These are phyloP conservation scores for Vulpes ferrilata DNA, from an alignment of 2,113 vertebrate genomes.

Conservation along the genomic window DNA sequence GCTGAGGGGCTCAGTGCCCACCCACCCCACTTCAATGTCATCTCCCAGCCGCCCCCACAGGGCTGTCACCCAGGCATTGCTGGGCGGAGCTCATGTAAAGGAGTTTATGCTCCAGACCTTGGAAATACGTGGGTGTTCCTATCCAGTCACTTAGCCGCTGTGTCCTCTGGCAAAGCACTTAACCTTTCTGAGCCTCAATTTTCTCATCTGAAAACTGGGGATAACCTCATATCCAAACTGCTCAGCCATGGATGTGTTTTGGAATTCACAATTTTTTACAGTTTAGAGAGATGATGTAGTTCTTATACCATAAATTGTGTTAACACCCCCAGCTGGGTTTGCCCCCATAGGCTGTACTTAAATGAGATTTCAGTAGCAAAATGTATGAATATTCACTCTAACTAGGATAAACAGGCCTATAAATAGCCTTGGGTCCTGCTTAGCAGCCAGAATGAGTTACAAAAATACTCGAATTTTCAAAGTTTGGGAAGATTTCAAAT, in stretches of 20 bases:
- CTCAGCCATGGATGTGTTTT: not conserved
- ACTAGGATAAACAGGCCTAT: not conserved
- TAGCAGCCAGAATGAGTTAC: not conserved
- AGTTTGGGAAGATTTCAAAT: not conserved
- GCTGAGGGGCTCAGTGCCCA: not conserved
- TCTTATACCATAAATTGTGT: not conserved
- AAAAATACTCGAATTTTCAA: slow-evolving; percentile 23
- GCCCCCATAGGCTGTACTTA: not conserved
- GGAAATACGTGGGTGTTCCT: not conserved
- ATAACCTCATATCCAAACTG: not conserved
- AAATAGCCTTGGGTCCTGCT: not conserved
- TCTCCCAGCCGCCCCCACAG: not conserved
- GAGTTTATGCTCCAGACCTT: not conserved
- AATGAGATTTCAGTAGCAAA: not conserved
- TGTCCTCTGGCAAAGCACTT: not conserved
- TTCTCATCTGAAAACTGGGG: not conserved
- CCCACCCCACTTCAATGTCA: not conserved
- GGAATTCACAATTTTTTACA: not conserved
- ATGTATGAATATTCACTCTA: not conserved
- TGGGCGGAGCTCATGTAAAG: not conserved
- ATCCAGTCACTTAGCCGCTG: not conserved
- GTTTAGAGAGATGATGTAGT: not conserved
- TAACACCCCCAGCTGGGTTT: not conserved
- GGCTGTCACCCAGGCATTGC: not conserved
- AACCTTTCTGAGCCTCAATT: not conserved